Base-by-base conservation (phyloP, 2,113 vertebrate genomes). In the Seriola rivoliana region DNA sequence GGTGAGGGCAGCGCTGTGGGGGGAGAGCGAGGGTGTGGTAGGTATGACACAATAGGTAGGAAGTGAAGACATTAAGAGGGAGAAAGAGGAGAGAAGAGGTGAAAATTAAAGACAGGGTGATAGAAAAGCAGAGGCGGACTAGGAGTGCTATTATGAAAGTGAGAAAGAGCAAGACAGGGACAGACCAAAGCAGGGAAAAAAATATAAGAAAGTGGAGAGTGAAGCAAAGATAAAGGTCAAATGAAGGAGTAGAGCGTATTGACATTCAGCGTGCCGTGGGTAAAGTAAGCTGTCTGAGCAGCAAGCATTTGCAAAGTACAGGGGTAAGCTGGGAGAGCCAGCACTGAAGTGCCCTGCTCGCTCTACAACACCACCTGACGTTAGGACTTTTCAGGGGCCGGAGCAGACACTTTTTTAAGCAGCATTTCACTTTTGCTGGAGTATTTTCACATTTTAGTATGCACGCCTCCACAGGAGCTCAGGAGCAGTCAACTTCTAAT, bases 171-270 rank as follows among this genome's bases (percentile, higher is more conserved):
- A 32, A 25, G 23, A 40, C 23, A n/a, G 32, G 29, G 14, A 6
- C 2, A 17, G 42, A 12, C 19, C n/a, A 42, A 17, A 12, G 3
- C n/a, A 25, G 50, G 38, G 13, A 25, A 17, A 55, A 17, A 57
- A 16, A 46, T 29, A 36, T 12, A 17, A 13, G 13, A 54, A 29
- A 50, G 54, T 34, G 2, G 13, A 50, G 23, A 65, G 19, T 32
- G n/a, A 50, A 46, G n/a, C 46, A 54, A 72, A 69, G 23, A 81
- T 44, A 78, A 87, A 89, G 84, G 82, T 88, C 71, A 84, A 75
- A 80, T 29, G 54, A 73, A 54, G 29, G 66, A 76, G 64, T n/a
- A 71, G 58, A 29, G 59, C 9, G 46, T 71, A 78, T 66, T 80
- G 89, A 82, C 78, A 84, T 86, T 84, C 71, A 72, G 54, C 12